phyloP scores from a whole-genome alignment of 2,888 invertebrate genomes.

The Tinea trinotella region DNA sequence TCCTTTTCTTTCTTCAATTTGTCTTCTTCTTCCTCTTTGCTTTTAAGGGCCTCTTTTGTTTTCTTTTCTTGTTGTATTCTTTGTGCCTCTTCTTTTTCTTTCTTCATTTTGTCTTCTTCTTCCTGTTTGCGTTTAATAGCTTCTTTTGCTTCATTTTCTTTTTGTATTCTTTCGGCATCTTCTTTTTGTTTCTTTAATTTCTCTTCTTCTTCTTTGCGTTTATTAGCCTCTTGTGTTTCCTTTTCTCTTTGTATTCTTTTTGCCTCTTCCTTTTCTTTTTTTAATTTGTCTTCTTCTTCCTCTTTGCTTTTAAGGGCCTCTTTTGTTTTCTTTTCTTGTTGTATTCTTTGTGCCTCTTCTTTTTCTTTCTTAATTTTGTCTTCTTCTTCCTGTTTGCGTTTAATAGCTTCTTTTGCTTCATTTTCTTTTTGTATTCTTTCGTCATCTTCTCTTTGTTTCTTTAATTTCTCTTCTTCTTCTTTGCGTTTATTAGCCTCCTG shows the following conservation, averaged over 20 bases:
- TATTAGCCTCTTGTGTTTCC: constrained; percentile 25
- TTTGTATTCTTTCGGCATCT: constrained; percentile 20
- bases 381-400: constrained; percentile 23
- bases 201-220: constrained; percentile 22
- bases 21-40: constrained; percentile 22
- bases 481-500: constrained; percentile 23
- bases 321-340: constrained; percentile 24
- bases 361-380: constrained; percentile 20
- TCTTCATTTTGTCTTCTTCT: constrained; percentile 14
- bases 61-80: constrained; percentile 22
- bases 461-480: constrained; percentile 18
- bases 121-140: no score
- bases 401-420: constrained; percentile 23
- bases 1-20: no score
- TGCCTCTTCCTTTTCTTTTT: constrained; percentile 22
- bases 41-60: no score
- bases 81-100: constrained; percentile 22
- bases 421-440: not conserved
- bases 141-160: constrained; percentile 26
- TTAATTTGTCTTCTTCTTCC: no score
- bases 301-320: no score
- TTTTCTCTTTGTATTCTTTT: constrained; percentile 23
- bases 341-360: constrained; percentile 21
- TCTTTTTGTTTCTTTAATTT: constrained; percentile 20
- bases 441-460: constrained; percentile 15